Evolutionary conservation across 2,797 vertebrate species (phyloP).

Genomic region (Lindbergichthys nudifrons): DNA sequence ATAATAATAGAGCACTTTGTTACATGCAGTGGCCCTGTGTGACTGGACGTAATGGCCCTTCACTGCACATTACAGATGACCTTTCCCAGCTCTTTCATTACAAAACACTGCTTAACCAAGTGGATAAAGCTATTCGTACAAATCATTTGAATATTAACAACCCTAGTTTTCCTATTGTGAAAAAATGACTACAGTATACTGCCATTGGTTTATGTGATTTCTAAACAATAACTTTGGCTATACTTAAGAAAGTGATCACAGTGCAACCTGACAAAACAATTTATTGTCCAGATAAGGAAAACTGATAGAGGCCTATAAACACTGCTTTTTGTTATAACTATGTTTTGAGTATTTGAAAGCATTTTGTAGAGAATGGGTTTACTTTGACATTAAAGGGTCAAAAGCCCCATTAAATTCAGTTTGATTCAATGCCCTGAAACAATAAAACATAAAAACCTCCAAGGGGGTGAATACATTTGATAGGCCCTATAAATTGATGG

Average conservation of each 20-base stretch:
- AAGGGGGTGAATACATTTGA: neutral
- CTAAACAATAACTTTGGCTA: neutral
- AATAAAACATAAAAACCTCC: neutral
- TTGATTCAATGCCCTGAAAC: slow-evolving; percentile 4
- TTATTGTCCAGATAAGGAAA: neutral
- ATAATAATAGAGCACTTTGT: slow-evolving; percentile 36
- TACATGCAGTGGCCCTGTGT: slow-evolving; percentile 11
- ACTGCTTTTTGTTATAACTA: neutral
- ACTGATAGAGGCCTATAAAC: neutral
- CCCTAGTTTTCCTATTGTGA: slow-evolving; percentile 10
- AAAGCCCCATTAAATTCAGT: neutral
- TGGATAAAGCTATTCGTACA: slow-evolving; percentile 13
- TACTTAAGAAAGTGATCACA: too few species aligned
- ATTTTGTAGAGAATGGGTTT: neutral
- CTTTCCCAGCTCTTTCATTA: slow-evolving; percentile 12
- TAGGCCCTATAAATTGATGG: neutral
- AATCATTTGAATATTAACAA: slow-evolving; percentile 5
- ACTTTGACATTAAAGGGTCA: neutral
- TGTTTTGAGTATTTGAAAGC: neutral
- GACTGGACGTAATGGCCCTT: slow-evolving; percentile 26
- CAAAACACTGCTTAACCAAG: slow-evolving; percentile 16
- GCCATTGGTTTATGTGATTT: neutral
- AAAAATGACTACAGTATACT: neutral
- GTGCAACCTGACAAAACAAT: too few species aligned
- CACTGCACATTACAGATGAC: slow-evolving; percentile 28